phyloP scores from a whole-genome alignment of 2,888 invertebrate species.

The Agrotis ipsilon region DNA sequence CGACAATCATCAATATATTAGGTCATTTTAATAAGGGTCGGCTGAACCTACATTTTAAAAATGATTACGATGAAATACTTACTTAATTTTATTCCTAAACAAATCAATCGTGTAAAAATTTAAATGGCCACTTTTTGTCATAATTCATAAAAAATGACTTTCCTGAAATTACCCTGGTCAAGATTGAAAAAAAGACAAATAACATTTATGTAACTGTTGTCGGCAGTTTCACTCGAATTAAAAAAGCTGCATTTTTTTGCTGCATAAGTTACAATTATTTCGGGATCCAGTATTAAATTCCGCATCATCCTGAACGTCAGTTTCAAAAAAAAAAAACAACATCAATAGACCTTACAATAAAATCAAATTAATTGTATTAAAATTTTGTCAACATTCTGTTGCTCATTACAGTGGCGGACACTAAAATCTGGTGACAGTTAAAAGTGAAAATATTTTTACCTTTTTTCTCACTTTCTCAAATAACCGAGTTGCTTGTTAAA shows the following conservation, averaged over 20 bases:
- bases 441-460: neutral
- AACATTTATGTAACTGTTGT: no score
- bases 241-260: neutral
- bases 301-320: neutral
- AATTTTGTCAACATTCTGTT: neutral
- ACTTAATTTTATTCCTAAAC: neutral
- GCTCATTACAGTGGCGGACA: conserved; percentile 10
- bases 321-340: no score
- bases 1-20: no score
- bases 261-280: neutral
- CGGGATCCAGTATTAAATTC: neutral
- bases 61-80: no score
- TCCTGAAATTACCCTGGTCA: no score
- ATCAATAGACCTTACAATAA: neutral
- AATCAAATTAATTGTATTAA: neutral
- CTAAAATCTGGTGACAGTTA: conserved; percentile 3
- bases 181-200: no score
- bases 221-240: no score
- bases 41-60: no score
- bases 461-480: conserved; percentile 32
- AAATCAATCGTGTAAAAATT: neutral
- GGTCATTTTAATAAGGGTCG: neutral
- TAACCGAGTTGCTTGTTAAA: conserved; percentile 16
- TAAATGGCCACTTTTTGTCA: no score
- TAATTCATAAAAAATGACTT: no score